Evolutionary conservation across 2,888 invertebrate species (phyloP).

Genomic region (Boloria selene): DNA sequence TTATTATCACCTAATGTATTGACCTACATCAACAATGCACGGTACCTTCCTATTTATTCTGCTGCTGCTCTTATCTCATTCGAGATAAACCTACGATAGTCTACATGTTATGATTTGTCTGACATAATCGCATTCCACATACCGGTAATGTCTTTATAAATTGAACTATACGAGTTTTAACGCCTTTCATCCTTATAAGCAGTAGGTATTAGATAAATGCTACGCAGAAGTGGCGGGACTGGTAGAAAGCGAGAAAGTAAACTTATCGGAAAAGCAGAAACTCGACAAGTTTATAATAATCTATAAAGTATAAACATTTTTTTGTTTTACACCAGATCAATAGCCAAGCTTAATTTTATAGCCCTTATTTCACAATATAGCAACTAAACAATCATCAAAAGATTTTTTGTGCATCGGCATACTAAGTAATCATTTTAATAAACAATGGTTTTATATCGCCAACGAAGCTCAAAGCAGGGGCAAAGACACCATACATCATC

Average conservation of each 20-base stretch:
- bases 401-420: constrained; percentile 6
- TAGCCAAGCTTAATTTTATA: no score
- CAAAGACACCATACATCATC: constrained; percentile 73
- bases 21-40: constrained; percentile 20
- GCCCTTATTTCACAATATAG: background rate
- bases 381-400: constrained; percentile 1
- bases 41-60: constrained; percentile 11
- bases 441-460: constrained; percentile 50
- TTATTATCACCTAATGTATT: constrained; percentile 19
- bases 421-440: constrained; percentile 33
- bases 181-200: constrained; percentile 36
- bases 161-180: constrained; percentile 36
- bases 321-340: no score
- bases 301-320: no score
- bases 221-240: background rate
- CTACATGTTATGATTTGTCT: constrained; percentile 27
- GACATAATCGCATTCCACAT: constrained; percentile 40
- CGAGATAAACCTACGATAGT: constrained; percentile 33
- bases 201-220: constrained; percentile 18
- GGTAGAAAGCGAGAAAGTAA: background rate
- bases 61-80: constrained; percentile 18
- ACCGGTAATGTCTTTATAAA: constrained; percentile 27
- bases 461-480: constrained; percentile 48
- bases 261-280: no score
- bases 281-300: no score